Conservation (phyloP, 1,140 invertebrate genomes). For the Daktulosphaira vitifoliae region DNA sequence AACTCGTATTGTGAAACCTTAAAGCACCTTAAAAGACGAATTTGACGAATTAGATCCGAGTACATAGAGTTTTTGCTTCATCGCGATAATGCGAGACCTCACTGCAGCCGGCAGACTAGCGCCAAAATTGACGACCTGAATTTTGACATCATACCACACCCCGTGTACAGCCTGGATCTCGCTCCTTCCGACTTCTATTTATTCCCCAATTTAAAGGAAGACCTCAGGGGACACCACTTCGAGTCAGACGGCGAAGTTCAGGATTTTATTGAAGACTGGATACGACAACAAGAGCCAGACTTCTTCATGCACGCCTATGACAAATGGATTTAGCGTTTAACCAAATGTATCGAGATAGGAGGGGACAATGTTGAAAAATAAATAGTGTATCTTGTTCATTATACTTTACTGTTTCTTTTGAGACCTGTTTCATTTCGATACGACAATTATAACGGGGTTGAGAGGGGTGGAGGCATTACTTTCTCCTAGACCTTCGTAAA, state of each 20-base stretch:
- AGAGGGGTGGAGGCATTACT: no score
- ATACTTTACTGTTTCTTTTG: no score
- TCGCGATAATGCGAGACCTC: constrained; percentile 34
- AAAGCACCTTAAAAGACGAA: constrained; percentile 12
- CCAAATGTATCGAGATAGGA: no score
- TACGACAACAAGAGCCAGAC: no score
- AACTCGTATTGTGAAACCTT: constrained; percentile 37
- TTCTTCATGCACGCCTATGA: no score
- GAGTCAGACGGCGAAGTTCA: not conserved
- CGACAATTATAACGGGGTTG: no score
- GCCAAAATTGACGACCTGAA: constrained; percentile 36
- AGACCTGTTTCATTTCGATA: no score
- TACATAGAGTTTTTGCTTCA: constrained; percentile 24
- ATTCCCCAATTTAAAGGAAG: not conserved
- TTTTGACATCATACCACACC: constrained; percentile 41
- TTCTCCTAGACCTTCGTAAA: no score
- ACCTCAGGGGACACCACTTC: not conserved
- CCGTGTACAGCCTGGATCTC: constrained; percentile 42
- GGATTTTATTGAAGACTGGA: no score
- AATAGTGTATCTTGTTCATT: no score
- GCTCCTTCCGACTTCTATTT: not conserved
- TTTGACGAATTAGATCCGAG: not conserved
- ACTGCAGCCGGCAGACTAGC: constrained; percentile 28
- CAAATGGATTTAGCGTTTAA: no score
- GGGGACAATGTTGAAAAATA: no score